Conservation (phyloP, 2,888 invertebrate species). For the Sicus ferrugineus region DNA sequence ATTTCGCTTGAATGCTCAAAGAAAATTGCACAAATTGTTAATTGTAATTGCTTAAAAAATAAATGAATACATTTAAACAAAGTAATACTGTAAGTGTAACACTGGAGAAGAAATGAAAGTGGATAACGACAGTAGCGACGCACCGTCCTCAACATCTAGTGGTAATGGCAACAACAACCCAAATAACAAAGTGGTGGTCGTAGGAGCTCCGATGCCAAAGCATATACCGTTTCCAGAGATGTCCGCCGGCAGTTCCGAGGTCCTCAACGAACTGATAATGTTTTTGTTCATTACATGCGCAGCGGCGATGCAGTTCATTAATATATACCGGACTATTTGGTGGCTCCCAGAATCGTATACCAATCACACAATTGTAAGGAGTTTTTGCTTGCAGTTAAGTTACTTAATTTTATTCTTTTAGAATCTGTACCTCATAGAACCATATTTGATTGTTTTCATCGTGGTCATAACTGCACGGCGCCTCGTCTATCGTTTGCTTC, state of each 20-base stretch:
- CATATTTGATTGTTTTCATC: slow-evolving; percentile 85
- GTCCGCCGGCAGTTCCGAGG: slow-evolving; percentile 78
- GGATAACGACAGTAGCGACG: slow-evolving; percentile 32
- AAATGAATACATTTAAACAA: neutral
- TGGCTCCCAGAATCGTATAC: slow-evolving; percentile 95
- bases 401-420: slow-evolving; percentile 64
- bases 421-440: slow-evolving; percentile 95
- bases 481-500: slow-evolving; percentile 73
- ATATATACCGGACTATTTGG: slow-evolving; percentile 95
- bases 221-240: slow-evolving; percentile 83
- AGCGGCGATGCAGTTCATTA: slow-evolving; percentile 88
- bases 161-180: slow-evolving; percentile 21
- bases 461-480: slow-evolving; percentile 81
- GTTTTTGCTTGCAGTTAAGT: neutral
- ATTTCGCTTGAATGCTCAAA: neutral
- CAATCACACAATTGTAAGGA: slow-evolving; percentile 83
- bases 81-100: neutral
- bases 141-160: slow-evolving; percentile 27
- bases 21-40: too few relatives aligned
- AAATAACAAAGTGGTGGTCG: neutral
- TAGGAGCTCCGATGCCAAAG: slow-evolving; percentile 66
- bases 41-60: too few relatives aligned
- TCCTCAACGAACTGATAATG: slow-evolving; percentile 86
- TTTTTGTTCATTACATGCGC: slow-evolving; percentile 81
- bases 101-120: slow-evolving; percentile 41